These are phyloP conservation scores for Megalops cyprinoides DNA, from an alignment of 2,797 vertebrate species.

Conservation along the genomic window DNA sequence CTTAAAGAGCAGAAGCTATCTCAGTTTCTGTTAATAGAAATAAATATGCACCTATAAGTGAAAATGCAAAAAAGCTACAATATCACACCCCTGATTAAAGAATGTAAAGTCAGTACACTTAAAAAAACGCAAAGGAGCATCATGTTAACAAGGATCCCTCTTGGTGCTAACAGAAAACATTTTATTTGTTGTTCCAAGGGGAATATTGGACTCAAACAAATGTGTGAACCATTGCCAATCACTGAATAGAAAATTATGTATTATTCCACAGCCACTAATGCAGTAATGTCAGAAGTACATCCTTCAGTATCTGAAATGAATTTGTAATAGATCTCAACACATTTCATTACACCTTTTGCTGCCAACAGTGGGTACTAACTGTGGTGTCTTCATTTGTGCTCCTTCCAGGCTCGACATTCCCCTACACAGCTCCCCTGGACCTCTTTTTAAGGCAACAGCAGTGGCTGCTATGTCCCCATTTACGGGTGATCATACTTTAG, in stretches of 20 bases:
- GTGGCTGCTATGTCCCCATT: conserved; percentile 44
- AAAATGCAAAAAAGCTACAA: too few species aligned
- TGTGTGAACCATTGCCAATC: too few species aligned
- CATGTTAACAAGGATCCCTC: not conserved
- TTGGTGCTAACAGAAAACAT: not conserved
- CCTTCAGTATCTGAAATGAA: too few species aligned
- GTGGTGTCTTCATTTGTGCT: not conserved
- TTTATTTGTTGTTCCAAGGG: not conserved
- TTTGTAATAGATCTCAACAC: too few species aligned
- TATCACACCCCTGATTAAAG: not conserved
- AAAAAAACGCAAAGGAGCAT: not conserved
- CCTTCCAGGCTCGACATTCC: conserved; percentile 53
- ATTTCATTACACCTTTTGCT: too few species aligned
- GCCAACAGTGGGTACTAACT: not conserved
- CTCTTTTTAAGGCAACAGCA: conserved; percentile 32
- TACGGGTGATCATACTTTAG: conserved; percentile 41
- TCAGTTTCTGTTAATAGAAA: not conserved
- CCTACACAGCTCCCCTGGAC: conserved; percentile 37
- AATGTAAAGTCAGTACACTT: not conserved
- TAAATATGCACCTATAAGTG: not conserved
- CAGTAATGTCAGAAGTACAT: too few species aligned
- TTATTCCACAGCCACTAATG: not conserved
- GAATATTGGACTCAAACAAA: too few species aligned
- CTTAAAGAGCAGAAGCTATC: too few species aligned
- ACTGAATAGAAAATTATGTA: conserved; percentile 3